Percentiles rank a stretch among this genome's conserved stretches.
These are phyloP conservation scores for Macroteleia sp. DNA, from an alignment of 2,888 invertebrate species.

Conservation along the genomic window DNA sequence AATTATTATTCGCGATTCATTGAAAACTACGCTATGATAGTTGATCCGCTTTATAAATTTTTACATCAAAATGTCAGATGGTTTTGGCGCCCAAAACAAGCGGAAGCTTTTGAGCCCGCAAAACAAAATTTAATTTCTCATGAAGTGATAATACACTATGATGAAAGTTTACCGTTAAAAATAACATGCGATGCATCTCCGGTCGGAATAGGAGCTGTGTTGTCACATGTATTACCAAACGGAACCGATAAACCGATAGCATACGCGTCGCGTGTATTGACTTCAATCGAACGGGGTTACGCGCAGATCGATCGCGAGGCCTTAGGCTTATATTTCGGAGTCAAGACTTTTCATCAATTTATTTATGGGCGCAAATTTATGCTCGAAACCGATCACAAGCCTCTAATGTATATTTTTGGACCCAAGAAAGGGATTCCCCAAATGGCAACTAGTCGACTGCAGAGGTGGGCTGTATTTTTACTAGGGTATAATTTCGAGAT, in stretches of 20 bases:
- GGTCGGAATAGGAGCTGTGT: constrained; percentile 25
- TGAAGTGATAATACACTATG: constrained; percentile 44
- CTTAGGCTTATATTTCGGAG: neutral
- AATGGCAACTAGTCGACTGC: constrained; percentile 61
- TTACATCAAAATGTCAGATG: neutral
- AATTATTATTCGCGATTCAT: constrained; percentile 37
- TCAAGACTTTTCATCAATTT: constrained; percentile 3
- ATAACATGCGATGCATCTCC: constrained; percentile 55
- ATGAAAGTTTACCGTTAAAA: constrained; percentile 39
- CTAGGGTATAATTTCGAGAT: constrained; percentile 56
- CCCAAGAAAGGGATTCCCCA: constrained; percentile 63
- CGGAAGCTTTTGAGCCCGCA: constrained; percentile 2
- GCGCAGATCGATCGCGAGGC: constrained; percentile 38
- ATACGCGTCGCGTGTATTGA: constrained; percentile 72
- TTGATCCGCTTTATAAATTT: constrained; percentile 16
- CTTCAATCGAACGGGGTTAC: constrained; percentile 75
- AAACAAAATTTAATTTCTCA: constrained; percentile 18
- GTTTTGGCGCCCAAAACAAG: constrained; percentile 1
- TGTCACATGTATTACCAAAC: constrained; percentile 70
- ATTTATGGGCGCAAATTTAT: neutral
- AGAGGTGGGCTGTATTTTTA: constrained; percentile 52
- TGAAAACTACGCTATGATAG: constrained; percentile 1
- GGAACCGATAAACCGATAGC: constrained; percentile 67
- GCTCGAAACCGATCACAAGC: constrained; percentile 1
- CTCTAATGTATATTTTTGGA: constrained; percentile 50